phyloP scores from a whole-genome alignment of 2,113 vertebrate genomes.

The Microcebus lehilahytsara region DNA sequence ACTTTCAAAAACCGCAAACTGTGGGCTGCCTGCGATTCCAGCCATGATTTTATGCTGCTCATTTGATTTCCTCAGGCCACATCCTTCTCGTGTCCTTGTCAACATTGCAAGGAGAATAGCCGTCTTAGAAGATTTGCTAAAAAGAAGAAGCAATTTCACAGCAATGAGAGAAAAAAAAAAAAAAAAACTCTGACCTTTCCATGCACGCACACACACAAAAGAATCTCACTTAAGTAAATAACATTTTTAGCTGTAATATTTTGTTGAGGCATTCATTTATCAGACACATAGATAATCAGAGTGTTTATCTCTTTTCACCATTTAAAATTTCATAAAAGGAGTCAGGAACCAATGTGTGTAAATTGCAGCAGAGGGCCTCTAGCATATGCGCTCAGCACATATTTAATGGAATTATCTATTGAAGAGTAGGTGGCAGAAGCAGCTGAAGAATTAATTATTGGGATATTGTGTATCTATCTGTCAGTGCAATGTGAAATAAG shows the following conservation, averaged over 20 bases:
- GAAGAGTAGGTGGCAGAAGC: slow-evolving; percentile 58
- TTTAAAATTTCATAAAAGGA: slow-evolving; percentile 79
- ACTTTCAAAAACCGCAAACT: slow-evolving; percentile 82
- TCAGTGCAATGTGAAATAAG: slow-evolving; percentile 58
- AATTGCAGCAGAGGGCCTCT: slow-evolving; percentile 47
- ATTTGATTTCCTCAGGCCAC: slow-evolving; percentile 82
- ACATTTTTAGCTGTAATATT: slow-evolving; percentile 89
- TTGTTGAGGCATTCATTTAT: slow-evolving; percentile 85
- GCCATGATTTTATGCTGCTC: slow-evolving; percentile 80
- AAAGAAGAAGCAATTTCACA: slow-evolving; percentile 92
- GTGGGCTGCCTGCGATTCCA: slow-evolving; percentile 77
- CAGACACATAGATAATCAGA: slow-evolving; percentile 82
- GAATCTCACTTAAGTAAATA: slow-evolving; percentile 93
- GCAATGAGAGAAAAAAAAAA: slow-evolving; percentile 71
- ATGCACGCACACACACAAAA: slow-evolving; percentile 66
- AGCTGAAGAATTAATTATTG: slow-evolving; percentile 80
- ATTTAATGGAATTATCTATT: slow-evolving; percentile 70
- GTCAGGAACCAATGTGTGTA: slow-evolving; percentile 24
- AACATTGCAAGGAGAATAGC: slow-evolving; percentile 83
- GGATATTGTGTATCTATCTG: slow-evolving; percentile 69
- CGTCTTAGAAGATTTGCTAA: slow-evolving; percentile 88
- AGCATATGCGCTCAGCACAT: slow-evolving; percentile 54
- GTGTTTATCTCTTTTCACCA: slow-evolving; percentile 79
- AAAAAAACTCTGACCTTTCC: too few species aligned
- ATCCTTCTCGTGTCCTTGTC: slow-evolving; percentile 86